These are phyloP conservation scores for Bubalus kerabau DNA, from an alignment of 2,113 vertebrate genomes.

Conservation along the genomic window DNA sequence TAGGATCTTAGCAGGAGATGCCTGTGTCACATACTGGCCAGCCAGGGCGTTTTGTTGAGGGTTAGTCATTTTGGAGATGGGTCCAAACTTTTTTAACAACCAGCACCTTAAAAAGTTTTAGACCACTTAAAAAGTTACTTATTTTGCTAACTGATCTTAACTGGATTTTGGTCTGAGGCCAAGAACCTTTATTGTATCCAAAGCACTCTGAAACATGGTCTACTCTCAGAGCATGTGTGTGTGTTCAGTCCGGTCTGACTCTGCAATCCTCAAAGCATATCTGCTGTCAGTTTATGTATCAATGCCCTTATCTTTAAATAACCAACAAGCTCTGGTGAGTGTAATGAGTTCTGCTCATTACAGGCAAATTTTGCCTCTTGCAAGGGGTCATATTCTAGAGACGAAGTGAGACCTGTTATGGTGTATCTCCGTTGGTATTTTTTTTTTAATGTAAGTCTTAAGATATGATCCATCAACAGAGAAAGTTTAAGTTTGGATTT, in stretches of 20 bases:
- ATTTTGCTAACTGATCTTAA: not conserved
- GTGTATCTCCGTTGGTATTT: not conserved
- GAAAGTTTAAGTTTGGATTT: not conserved
- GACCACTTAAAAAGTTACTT: not conserved
- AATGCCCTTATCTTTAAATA: not conserved
- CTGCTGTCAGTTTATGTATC: not conserved
- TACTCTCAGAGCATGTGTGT: not conserved
- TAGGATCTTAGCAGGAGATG: not conserved
- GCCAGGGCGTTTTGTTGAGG: not conserved
- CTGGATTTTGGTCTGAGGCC: not conserved
- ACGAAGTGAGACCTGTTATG: not conserved
- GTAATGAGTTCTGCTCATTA: not conserved
- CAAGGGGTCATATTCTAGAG: not conserved
- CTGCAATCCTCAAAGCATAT: not conserved
- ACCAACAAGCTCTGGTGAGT: not conserved
- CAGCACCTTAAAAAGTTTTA: not conserved
- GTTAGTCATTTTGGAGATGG: not conserved
- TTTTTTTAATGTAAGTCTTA: not conserved
- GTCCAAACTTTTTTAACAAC: not conserved
- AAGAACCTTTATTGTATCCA: not conserved
- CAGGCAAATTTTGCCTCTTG: not conserved
- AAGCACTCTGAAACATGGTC: not conserved
- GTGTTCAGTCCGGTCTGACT: not conserved
- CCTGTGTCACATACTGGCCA: not conserved
- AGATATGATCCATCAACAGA: not conserved